Evolutionary conservation across 2,113 vertebrate species (phyloP).

Genomic region (Pteronura brasiliensis): DNA sequence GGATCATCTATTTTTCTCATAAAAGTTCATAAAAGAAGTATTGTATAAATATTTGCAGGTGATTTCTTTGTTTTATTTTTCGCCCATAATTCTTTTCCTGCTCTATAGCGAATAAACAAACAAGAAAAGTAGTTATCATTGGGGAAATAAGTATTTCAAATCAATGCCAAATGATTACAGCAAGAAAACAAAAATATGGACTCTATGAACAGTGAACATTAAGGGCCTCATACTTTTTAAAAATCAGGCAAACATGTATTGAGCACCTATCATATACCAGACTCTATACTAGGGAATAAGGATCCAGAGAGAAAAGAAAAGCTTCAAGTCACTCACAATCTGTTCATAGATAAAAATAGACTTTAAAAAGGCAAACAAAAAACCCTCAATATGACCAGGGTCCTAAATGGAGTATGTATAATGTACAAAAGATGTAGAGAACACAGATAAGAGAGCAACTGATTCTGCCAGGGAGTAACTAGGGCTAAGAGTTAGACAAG

Average conservation of each 20-base stretch:
- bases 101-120: neutral
- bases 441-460: neutral
- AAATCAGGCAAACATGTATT: neutral
- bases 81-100: neutral
- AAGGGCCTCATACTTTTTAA: neutral
- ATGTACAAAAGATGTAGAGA: neutral
- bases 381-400: neutral
- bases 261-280: neutral
- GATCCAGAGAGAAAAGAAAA: neutral
- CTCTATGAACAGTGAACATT: neutral
- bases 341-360: neutral
- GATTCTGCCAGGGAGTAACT: neutral
- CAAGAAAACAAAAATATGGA: neutral
- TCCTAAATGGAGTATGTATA: neutral
- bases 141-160: neutral
- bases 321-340: neutral
- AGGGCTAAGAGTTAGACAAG: neutral
- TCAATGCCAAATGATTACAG: neutral
- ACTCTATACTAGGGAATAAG: neutral
- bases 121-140: neutral
- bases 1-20: neutral
- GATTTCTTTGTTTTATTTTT: constrained; percentile 4
- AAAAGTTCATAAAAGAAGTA: neutral
- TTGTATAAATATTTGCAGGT: constrained; percentile 1
- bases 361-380: neutral